Evolutionary conservation across 1,140 invertebrate species (phyloP), one percentile per base, ranked within the genome.

Genomic region (Brachionus rotundiformis): DNA sequence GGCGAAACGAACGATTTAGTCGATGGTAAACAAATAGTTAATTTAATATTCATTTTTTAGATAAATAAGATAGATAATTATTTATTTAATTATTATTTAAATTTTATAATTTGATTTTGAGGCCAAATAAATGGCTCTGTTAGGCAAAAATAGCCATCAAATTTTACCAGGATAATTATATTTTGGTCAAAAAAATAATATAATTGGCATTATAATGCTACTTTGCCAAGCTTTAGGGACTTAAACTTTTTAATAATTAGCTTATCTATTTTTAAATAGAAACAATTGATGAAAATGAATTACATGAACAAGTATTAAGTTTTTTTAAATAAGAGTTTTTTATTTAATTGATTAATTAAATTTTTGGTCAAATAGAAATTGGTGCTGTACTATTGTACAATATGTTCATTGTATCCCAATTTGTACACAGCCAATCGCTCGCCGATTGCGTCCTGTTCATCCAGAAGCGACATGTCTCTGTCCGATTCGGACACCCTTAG

Each of bases 381-480:
- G 10, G 47, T 79, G 54, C 27, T 79, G 4, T 63, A 39, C n/a
- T 79, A 79, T 39, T 54, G 47, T 36, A 79, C 76, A 59, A 59
- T 79, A 31, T 79, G 76, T 27, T 47, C 76, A 25, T 25, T 79
- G 16, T 79, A 79, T 33, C 76, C 76, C 6, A 59, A 36, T 19
- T 79, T 79, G 29, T 59, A 63, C 29, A 25, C 23, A 16, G 7
- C 8, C 19, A 54, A 54, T 19, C 36, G 31, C 25, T 49, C 47
- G 0, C 36, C 76, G 16, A 41, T 16, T 1, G 49, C 23, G 23
- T 59, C 73, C 6, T 6, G 3, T 16, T 39, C 29, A 23, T 36
- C 63, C 6, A 33, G 19, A 68, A 33, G 44, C 33, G 36, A 77
- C 3, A 75, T 75, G 11, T n/a, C 10, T 41, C 27, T 33, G 36